These are phyloP conservation scores for Periparus ater DNA, from an alignment of 2,797 vertebrate genomes.

Conservation along the genomic window DNA sequence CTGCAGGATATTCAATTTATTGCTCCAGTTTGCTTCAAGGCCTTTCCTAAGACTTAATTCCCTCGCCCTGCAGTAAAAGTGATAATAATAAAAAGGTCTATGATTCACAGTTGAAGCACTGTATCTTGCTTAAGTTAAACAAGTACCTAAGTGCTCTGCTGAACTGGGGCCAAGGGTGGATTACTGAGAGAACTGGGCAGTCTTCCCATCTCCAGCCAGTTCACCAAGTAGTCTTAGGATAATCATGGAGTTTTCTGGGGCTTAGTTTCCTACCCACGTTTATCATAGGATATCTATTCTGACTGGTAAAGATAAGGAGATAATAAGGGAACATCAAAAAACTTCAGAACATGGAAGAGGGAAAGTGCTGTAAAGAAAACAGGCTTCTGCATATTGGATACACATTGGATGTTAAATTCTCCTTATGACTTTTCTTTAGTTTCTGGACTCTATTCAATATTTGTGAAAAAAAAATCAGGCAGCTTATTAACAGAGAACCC, in stretches of 20 bases:
- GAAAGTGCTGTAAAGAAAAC: not conserved
- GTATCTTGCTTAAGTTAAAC: slow-evolving; percentile 43
- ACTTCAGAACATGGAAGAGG: not conserved
- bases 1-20: not conserved
- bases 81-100: slow-evolving; percentile 2
- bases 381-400: not conserved
- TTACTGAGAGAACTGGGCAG: slow-evolving; percentile 39
- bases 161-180: slow-evolving; percentile 39
- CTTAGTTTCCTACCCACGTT: slow-evolving; percentile 30
- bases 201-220: slow-evolving; percentile 49
- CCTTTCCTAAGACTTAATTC: not conserved
- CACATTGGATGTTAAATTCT: not conserved
- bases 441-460: not conserved
- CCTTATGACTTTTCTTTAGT: not conserved
- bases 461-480: not conserved
- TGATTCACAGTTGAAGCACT: slow-evolving; percentile 43
- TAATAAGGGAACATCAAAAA: not conserved
- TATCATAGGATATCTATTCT: slow-evolving; percentile 24
- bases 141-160: slow-evolving; percentile 52
- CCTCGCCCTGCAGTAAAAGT: not conserved
- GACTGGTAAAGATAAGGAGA: not conserved
- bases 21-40: not conserved
- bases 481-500: not conserved
- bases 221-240: slow-evolving; percentile 28
- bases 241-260: slow-evolving; percentile 22